Evolutionary conservation across 2,888 invertebrate genomes (phyloP), one percentile per base, ranked within the genome.

Genomic region (Clunio marinus): DNA sequence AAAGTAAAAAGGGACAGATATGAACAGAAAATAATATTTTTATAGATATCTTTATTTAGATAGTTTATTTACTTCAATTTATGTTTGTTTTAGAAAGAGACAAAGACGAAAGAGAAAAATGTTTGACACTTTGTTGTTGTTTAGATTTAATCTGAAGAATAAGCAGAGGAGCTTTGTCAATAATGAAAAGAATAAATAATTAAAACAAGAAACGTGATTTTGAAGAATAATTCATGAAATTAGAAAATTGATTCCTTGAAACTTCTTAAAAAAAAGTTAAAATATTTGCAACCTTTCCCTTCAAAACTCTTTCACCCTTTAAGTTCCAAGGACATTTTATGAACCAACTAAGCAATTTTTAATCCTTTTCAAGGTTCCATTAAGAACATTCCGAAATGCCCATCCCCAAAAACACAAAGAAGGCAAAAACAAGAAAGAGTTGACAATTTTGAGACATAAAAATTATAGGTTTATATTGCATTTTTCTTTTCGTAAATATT

Each of bases 351-450:
- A 55, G 17, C 24, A 51, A 22, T 28, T 32, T 24, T 55, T 51
- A 66, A 51, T 51, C 66, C 51, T 66, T 66, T 65, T 51, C 66
- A 66, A 66, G 66, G 66, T 66, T 66, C 66, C 25, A 62, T 62
- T 41, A 41, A 62, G 41, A 27, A 25, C 62, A 25, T 27, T 45
- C 25, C 15, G n/a, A 45, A 22, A 45, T 32, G 17, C 32, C 15
- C 17, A 20, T 22, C 22, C 20, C n/a, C n/a, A n/a, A n/a, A n/a
- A n/a, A n/a, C 20, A 57, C n/a, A 27, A 57, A 57, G 15, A 13
- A 27, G 55, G 10, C 22, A 22, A 24, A 22, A 1, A 7, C n/a
- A 17, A 10, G n/a, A n/a, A 7, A 7, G 22, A 15, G 28, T 22
- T 24, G 5, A 25, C 28, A 25, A 25, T 13, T 8, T 35, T n/a